These are phyloP conservation scores for Oreonectes daqikongensis DNA, from an alignment of 2,797 vertebrate genomes.

Conservation along the genomic window DNA sequence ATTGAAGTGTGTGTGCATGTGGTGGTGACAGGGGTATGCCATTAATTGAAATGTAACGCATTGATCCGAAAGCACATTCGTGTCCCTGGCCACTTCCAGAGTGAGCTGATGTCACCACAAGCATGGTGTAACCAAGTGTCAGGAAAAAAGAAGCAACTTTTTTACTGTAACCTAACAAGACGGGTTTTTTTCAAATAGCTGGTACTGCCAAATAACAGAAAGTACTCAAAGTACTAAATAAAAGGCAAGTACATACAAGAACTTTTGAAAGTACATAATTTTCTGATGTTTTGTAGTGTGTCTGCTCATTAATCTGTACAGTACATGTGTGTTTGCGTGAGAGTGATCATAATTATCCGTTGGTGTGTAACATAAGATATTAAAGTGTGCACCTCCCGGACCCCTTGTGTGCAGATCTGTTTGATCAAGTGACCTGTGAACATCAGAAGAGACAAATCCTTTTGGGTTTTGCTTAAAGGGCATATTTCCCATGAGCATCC, in stretches of 20 bases:
- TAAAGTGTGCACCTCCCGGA: background rate
- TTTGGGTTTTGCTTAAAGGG: background rate
- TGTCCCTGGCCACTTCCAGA: background rate
- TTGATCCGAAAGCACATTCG: slow-evolving; percentile 38
- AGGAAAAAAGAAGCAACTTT: background rate
- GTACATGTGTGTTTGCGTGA: background rate
- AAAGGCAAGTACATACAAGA: background rate
- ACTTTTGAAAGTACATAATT: background rate
- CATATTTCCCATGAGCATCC: background rate
- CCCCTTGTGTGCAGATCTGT: slow-evolving; percentile 1
- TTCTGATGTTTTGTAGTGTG: background rate
- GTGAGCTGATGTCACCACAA: slow-evolving; percentile 1
- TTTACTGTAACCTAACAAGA: no score
- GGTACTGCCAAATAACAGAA: background rate
- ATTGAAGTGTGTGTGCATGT: background rate
- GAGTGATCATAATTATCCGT: background rate
- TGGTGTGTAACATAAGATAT: background rate
- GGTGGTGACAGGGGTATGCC: slow-evolving; percentile 6
- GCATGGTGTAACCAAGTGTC: background rate
- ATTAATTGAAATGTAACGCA: slow-evolving; percentile 43
- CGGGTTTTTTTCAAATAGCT: background rate
- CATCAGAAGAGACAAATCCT: slow-evolving; percentile 12
- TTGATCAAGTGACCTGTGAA: slow-evolving; percentile 30
- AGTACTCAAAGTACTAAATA: background rate
- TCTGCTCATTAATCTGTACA: background rate